These are phyloP conservation scores for Pseudomyrmex concolor DNA, from an alignment of 1,140 invertebrate genomes.

Conservation along the genomic window DNA sequence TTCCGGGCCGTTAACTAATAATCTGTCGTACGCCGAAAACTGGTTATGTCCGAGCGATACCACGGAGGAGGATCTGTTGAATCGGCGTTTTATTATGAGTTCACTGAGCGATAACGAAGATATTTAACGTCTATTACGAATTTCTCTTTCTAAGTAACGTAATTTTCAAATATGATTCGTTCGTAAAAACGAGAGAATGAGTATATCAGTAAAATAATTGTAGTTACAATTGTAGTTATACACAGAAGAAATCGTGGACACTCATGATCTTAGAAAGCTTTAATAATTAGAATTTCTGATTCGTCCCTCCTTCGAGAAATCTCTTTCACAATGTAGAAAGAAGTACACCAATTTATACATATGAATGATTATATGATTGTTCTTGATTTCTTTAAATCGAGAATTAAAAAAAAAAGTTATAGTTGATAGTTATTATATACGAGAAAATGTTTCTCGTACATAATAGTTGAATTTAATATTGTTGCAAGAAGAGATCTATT, in stretches of 20 bases:
- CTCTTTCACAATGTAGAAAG: neutral
- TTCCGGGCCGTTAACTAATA: conserved; percentile 77
- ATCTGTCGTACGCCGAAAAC: conserved; percentile 73
- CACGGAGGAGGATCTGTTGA: conserved; percentile 76
- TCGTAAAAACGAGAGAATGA: neutral
- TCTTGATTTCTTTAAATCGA: conserved; percentile 39
- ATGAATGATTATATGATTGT: conserved; percentile 39
- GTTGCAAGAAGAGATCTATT: conserved; percentile 71
- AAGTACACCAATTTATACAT: conserved; percentile 37
- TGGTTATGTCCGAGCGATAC: conserved; percentile 71
- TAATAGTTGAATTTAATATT: conserved; percentile 67
- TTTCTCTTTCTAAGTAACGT: neutral
- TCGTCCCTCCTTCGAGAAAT: conserved; percentile 34
- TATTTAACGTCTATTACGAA: conserved; percentile 73
- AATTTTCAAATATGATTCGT: conserved; percentile 16
- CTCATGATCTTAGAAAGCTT: conserved; percentile 32
- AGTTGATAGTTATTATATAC: conserved; percentile 25
- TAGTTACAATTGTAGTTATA: neutral
- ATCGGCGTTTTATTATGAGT: conserved; percentile 77
- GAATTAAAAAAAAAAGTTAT: conserved; percentile 13
- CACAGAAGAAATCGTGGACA: conserved; percentile 39
- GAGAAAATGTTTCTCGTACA: conserved; percentile 33
- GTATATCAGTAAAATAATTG: conserved; percentile 3
- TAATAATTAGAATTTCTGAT: conserved; percentile 31
- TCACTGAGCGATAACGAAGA: conserved; percentile 80